Conservation (phyloP, 2,888 invertebrate genomes). For the Clusia tigrina region DNA sequence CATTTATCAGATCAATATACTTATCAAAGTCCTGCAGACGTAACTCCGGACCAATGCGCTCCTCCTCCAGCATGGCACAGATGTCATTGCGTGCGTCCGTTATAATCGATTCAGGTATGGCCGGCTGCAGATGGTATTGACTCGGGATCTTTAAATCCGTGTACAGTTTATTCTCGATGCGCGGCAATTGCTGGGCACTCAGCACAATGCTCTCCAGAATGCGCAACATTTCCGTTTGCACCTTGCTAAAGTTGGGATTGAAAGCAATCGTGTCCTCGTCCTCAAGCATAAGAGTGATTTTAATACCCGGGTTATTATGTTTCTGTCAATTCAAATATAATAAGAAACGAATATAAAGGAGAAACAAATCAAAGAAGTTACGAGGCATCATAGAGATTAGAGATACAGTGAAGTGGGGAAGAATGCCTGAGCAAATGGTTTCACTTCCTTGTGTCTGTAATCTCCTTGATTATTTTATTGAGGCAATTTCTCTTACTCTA, state of each 20-base stretch:
- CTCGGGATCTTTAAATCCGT: conserved; percentile 53
- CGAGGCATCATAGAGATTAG: too few relatives aligned
- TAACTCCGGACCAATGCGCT: conserved; percentile 77
- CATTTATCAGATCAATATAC: conserved; percentile 78
- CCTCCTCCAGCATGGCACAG: conserved; percentile 72
- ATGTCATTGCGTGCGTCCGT: conserved; percentile 71
- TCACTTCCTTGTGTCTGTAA: too few relatives aligned
- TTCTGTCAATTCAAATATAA: conserved; percentile 64
- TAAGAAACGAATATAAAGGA: background rate
- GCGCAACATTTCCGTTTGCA: conserved; percentile 74
- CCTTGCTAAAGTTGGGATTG: conserved; percentile 78
- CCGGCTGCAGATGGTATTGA: conserved; percentile 66
- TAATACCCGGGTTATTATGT: conserved; percentile 74
- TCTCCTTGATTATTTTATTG: too few relatives aligned
- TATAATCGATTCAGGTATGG: conserved; percentile 76
- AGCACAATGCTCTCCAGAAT: conserved; percentile 79
- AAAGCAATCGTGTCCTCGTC: conserved; percentile 71
- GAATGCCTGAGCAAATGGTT: too few relatives aligned
- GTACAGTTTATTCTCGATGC: conserved; percentile 78
- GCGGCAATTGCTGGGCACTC: conserved; percentile 75
- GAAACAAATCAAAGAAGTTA: too few relatives aligned
- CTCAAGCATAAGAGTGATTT: conserved; percentile 58
- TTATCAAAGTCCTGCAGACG: conserved; percentile 82
- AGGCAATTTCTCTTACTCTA: too few relatives aligned
- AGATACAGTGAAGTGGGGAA: too few relatives aligned